Base-by-base conservation (phyloP, 2,888 invertebrate species). In the Epinotia ramella region DNA sequence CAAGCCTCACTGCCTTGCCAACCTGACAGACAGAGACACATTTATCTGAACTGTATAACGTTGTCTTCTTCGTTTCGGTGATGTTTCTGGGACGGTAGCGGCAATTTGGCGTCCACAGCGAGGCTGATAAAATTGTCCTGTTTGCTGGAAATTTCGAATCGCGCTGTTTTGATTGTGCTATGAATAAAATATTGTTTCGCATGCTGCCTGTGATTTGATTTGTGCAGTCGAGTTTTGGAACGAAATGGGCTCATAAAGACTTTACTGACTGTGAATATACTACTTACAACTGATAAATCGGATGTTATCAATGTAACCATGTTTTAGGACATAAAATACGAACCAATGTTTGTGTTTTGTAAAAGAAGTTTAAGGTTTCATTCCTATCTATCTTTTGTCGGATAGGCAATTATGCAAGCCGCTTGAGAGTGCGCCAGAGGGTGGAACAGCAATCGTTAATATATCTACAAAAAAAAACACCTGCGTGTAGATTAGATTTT, bases 51-150 rank as follows among this genome's bases (percentile, higher is more conserved):
- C n/a, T 44, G 63, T 70, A 56, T 66, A 76, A 75, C 70, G 78
- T 53, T 59, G 46, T 76, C 78, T 46, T 62, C 62, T 65, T 80
- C 78, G 73, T 78, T 68, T 77, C 3, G n/a, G 53, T 40, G 57
- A n/a, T 57, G 68, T 57, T 66, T 66, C 28, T 66, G 44, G 59
- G 49, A 18, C 71, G 5, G 56, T 20, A 40, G 13, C 33, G 49
- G 59, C 70, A 64, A 69, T 69, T 75, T 71, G 70, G 75, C 74
- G 59, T 56, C 46, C 46, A 59, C 12, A 46, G 46, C 64, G 16
- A 53, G 0, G 64, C 69, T 75, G 70, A 75, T 70, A 75, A 70
- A 75, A 59, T 69, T 74, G 74, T 74, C 63, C 64, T 64, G 74
- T 75, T 75, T 75, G 69, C 33, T 60, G 46, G 24, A 70, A 70